Evolutionary conservation across 2,888 invertebrate genomes (phyloP).

Genomic region (Cataglyphis cursor): DNA sequence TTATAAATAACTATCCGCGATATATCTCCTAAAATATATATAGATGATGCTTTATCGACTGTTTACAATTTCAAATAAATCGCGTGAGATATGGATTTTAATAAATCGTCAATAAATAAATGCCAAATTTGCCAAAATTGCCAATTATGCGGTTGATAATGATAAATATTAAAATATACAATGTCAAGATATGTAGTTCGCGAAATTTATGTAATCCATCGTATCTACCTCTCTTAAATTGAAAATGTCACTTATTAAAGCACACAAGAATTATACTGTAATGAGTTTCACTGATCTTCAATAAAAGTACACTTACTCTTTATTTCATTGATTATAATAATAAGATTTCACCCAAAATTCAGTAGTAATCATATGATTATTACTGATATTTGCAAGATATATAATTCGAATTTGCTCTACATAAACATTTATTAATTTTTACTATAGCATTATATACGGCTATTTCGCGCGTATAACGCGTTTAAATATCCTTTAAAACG

Average conservation of each 20-base stretch:
- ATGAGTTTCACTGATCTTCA: not conserved
- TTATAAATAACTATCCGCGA: not conserved
- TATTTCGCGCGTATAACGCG: not conserved
- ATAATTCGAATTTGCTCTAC: not conserved
- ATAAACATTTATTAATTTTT: not conserved
- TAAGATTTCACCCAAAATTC: not conserved
- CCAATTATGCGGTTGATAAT: not conserved
- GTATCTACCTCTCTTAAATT: not conserved
- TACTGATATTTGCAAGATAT: not conserved
- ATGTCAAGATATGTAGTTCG: not conserved
- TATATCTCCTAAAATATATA: not conserved
- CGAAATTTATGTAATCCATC: no score
- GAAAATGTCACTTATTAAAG: not conserved
- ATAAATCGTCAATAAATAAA: not conserved
- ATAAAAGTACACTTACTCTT: no score
- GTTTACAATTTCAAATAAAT: not conserved
- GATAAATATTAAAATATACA: conserved; percentile 1
- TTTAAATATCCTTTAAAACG: not conserved
- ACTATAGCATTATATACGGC: not conserved
- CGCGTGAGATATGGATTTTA: not conserved
- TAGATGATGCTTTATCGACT: not conserved
- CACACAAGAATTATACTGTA: not conserved
- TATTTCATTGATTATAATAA: not conserved
- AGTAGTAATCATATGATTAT: not conserved
- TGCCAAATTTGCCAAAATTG: not conserved